Conservation (phyloP, 2,888 invertebrate genomes). For the Netelia virgata region DNA sequence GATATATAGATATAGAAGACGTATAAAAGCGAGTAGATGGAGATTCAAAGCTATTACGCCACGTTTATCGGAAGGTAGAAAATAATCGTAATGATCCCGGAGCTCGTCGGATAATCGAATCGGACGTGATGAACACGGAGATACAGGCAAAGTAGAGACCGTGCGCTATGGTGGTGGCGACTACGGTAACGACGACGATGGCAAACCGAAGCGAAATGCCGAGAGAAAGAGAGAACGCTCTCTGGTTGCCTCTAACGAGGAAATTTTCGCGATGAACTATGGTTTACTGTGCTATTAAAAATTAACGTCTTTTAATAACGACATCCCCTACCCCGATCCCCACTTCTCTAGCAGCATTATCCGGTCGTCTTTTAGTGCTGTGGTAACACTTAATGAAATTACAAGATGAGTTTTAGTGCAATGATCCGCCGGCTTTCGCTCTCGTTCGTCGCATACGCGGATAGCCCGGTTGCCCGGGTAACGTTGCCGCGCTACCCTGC, state of each 20-base stretch:
- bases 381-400: conserved; percentile 70
- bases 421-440: conserved; percentile 57
- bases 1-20: not conserved
- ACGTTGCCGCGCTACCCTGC: conserved; percentile 8
- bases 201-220: conserved; percentile 39
- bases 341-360: conserved; percentile 62
- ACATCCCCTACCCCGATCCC: not conserved
- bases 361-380: conserved; percentile 66
- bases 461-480: conserved; percentile 33
- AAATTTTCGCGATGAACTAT: conserved; percentile 72
- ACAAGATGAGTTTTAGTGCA: conserved; percentile 71
- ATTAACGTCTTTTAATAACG: conserved; percentile 74
- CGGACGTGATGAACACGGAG: conserved; percentile 65
- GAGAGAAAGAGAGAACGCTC: conserved; percentile 26
- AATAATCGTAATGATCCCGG: conserved; percentile 65
- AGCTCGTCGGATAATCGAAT: conserved; percentile 65
- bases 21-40: conserved; percentile 35
- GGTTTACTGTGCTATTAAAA: conserved; percentile 74
- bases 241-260: conserved; percentile 67
- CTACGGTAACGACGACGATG: conserved; percentile 51
- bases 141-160: conserved; percentile 31
- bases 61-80: conserved; percentile 56
- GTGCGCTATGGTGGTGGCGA: conserved; percentile 45
- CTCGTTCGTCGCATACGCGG: conserved; percentile 7
- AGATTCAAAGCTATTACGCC: conserved; percentile 42